Conservation (phyloP, 1,140 invertebrate species). For the Lasaia peninsularis region DNA sequence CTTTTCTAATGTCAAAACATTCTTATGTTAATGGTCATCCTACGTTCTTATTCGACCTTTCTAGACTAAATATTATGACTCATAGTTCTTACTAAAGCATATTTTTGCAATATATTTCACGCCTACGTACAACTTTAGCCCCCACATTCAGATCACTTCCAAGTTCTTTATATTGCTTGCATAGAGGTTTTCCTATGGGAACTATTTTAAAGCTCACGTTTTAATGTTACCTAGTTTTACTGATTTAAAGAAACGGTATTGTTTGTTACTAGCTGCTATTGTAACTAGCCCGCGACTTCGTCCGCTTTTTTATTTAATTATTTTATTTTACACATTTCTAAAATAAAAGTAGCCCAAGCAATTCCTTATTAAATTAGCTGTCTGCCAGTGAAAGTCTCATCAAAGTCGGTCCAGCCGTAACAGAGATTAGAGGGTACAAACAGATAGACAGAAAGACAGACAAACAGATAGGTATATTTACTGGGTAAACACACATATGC, state of each 20-base stretch:
- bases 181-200: not conserved
- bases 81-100: not conserved
- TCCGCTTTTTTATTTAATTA: too few species aligned
- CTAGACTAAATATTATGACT: not conserved
- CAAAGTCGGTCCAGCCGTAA: too few species aligned
- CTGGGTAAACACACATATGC: too few species aligned
- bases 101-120: slow-evolving; percentile 7
- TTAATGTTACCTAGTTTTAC: not conserved
- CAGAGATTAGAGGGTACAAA: too few species aligned
- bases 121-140: slow-evolving; percentile 1
- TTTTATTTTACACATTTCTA: too few species aligned
- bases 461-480: too few species aligned
- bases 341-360: too few species aligned
- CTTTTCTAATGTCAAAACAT: not conserved
- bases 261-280: too few species aligned
- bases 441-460: too few species aligned
- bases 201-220: not conserved
- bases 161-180: not conserved
- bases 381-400: too few species aligned
- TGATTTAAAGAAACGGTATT: not conserved
- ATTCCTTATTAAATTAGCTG: too few species aligned
- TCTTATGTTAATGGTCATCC: slow-evolving; percentile 1
- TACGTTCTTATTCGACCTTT: slow-evolving; percentile 3
- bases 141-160: not conserved
- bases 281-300: too few species aligned